Percentiles rank a stretch among this genome's conserved stretches.
Conservation (phyloP, 2,797 vertebrate species). For the Acanthiza pusilla region DNA sequence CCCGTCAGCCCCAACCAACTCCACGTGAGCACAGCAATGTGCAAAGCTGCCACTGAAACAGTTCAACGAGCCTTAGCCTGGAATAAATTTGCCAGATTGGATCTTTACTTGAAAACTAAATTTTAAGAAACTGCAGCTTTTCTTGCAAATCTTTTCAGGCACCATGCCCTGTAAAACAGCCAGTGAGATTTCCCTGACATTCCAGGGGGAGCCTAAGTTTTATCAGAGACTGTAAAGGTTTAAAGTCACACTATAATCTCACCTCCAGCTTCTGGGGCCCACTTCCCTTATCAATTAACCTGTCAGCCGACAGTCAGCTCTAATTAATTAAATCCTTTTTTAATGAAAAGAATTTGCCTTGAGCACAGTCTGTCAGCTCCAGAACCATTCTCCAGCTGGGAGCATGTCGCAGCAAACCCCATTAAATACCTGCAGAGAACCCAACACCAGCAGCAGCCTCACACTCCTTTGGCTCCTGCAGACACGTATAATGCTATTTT, state of each 20-base stretch:
- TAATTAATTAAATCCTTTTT: conserved; percentile 69
- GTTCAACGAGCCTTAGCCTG: neutral
- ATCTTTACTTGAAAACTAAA: neutral
- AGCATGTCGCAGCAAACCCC: conserved; percentile 33
- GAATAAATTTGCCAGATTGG: neutral
- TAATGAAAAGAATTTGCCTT: conserved; percentile 69
- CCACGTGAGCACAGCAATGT: rapidly evolving
- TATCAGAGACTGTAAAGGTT: conserved; percentile 23
- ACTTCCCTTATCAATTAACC: conserved; percentile 69
- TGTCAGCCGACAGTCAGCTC: conserved; percentile 41
- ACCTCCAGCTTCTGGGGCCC: conserved; percentile 20
- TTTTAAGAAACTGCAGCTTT: neutral
- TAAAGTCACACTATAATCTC: conserved; percentile 33
- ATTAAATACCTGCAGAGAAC: conserved; percentile 22
- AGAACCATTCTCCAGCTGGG: neutral
- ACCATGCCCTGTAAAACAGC: neutral
- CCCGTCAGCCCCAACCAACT: neutral
- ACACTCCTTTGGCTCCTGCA: neutral
- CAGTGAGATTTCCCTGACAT: neutral
- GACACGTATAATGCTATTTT: rapidly evolving
- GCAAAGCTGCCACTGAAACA: neutral
- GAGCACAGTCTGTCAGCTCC: conserved; percentile 50
- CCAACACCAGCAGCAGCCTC: neutral
- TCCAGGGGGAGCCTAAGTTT: conserved; percentile 19
- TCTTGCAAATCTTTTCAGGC: neutral